These are phyloP conservation scores for Emydura subglobosa DNA, from an alignment of 2,113 vertebrate genomes.

Conservation along the genomic window DNA sequence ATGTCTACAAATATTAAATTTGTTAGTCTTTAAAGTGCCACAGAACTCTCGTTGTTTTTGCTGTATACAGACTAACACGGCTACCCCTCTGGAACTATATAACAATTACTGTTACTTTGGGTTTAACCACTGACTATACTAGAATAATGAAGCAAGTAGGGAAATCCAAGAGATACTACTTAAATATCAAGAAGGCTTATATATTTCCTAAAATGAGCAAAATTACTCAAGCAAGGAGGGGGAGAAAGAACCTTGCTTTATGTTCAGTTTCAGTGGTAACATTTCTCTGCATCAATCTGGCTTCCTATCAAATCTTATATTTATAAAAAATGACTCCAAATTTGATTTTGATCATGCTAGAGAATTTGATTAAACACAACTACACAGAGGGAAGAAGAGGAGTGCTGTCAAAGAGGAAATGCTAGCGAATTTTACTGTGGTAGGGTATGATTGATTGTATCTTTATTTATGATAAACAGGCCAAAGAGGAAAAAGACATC, in stretches of 20 bases:
- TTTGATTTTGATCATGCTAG: not conserved
- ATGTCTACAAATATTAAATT: too few species aligned
- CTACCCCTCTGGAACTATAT: not conserved
- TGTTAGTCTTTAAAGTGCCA: too few species aligned
- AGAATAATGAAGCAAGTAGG: not conserved
- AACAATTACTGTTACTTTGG: not conserved
- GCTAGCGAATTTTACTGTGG: not conserved
- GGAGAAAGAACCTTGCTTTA: not conserved
- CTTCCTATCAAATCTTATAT: not conserved
- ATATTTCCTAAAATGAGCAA: not conserved
- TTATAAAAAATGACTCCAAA: not conserved
- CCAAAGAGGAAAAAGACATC: slow-evolving; percentile 2
- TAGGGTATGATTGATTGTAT: slow-evolving; percentile 12
- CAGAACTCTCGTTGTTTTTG: too few species aligned
- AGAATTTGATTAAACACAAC: not conserved
- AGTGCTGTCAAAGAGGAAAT: not conserved
- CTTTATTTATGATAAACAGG: slow-evolving; percentile 17
- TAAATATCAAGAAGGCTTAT: not conserved
- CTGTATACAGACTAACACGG: too few species aligned
- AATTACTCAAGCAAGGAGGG: not conserved
- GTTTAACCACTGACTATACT: not conserved
- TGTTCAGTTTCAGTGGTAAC: not conserved
- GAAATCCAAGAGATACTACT: not conserved
- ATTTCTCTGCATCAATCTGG: not conserved
- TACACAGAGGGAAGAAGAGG: accelerated